These are phyloP conservation scores for Tetropium fuscum DNA, from an alignment of 2,888 invertebrate species.

Conservation along the genomic window DNA sequence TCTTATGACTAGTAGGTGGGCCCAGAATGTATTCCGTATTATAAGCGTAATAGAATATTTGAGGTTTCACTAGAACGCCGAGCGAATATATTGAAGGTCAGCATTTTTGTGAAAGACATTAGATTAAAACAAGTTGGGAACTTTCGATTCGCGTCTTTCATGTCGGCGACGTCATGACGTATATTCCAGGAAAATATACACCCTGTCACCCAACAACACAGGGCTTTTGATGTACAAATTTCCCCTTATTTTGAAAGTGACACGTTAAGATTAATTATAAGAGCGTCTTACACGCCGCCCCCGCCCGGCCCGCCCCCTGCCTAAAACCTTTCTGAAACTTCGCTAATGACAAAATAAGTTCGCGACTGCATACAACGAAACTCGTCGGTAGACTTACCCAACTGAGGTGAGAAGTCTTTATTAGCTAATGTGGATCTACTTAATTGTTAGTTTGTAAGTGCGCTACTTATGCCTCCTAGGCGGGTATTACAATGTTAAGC, in stretches of 20 bases:
- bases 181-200: conserved; percentile 9
- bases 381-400: conserved; percentile 20
- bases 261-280: conserved; percentile 24
- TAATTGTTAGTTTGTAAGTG: conserved; percentile 19
- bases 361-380: conserved; percentile 25
- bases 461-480: too few relatives aligned
- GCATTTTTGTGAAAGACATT: too few relatives aligned
- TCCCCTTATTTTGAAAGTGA: conserved; percentile 23
- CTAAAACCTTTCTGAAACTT: conserved; percentile 24
- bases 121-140: not conserved
- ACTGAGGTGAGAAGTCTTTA: conserved; percentile 35
- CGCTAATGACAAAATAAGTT: conserved; percentile 27
- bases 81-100: too few relatives aligned
- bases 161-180: not conserved
- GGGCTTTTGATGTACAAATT: conserved; percentile 28
- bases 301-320: not conserved
- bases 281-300: conserved; percentile 16
- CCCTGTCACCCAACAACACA: conserved; percentile 9
- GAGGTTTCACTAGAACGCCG: too few relatives aligned
- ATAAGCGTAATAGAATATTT: too few relatives aligned
- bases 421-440: conserved; percentile 34
- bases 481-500: too few relatives aligned
- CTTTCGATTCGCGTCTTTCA: not conserved
- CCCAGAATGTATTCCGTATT: too few relatives aligned
- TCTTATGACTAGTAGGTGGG: too few relatives aligned